A percentile compares a stretch with the other conserved stretches of the same genome.
Conservation (phyloP, 1,140 invertebrate species). For the Lepidurus arcticus region DNA sequence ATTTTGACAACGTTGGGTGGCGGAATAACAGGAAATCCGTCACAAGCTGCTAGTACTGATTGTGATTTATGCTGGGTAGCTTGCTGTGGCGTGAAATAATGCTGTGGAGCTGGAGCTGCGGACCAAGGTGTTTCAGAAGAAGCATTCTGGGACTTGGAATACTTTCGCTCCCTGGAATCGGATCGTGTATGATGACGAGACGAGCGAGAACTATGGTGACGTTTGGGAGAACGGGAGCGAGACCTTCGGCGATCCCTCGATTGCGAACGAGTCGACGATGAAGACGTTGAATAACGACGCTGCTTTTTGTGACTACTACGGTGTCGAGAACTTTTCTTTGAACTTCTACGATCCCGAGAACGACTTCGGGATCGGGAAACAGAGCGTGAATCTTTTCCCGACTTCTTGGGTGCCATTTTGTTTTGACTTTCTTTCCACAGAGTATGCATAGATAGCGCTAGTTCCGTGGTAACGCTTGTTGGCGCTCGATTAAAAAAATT, state of each 20-base stretch:
- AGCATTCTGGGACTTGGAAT: neutral
- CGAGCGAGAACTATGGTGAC: neutral
- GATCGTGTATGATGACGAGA: neutral
- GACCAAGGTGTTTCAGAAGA: neutral
- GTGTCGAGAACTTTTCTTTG: constrained; percentile 3
- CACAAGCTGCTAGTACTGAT: neutral
- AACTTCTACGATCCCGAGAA: neutral
- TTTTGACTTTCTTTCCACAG: neutral
- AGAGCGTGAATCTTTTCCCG: neutral
- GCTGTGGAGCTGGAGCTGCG: neutral
- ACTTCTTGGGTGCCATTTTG: constrained; percentile 18
- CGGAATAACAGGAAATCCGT: neutral
- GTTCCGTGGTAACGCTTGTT: no score
- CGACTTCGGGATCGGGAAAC: neutral
- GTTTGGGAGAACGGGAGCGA: constrained; percentile 2
- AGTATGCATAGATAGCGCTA: neutral
- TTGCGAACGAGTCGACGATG: neutral
- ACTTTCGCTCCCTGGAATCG: neutral
- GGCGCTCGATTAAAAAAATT: no score
- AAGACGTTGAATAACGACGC: neutral
- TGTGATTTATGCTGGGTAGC: neutral
- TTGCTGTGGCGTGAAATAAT: neutral
- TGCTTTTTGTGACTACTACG: neutral
- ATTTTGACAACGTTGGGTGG: neutral
- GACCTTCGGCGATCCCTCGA: neutral